Conservation (phyloP, 1,140 invertebrate genomes). For the Drosophila baimaii region DNA sequence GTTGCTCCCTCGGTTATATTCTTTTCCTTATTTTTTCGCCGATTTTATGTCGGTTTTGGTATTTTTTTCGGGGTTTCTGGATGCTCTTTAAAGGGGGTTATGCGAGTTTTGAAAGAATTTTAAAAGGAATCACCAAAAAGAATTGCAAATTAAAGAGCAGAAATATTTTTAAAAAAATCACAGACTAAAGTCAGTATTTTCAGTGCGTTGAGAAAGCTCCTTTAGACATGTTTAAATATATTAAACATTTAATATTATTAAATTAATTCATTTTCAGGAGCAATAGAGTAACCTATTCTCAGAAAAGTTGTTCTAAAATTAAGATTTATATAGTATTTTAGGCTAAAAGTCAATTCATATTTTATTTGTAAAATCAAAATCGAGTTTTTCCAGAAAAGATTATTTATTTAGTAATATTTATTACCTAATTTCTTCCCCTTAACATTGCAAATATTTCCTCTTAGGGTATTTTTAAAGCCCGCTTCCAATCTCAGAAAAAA, state of each 20-base stretch:
- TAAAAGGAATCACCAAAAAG: rapidly evolving
- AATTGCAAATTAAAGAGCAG: not conserved
- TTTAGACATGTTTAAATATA: no score
- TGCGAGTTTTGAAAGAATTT: not conserved
- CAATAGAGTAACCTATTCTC: not conserved
- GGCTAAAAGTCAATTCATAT: not conserved
- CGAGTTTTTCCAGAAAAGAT: no score
- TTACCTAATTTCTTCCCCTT: no score
- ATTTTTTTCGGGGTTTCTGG: slow-evolving; percentile 18
- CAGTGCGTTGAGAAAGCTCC: not conserved
- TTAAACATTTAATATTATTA: not conserved
- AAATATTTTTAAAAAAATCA: not conserved
- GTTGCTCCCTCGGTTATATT: slow-evolving; percentile 57
- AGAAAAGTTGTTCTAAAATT: not conserved
- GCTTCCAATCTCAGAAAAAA: not conserved
- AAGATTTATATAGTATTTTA: not conserved
- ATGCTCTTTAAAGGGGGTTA: slow-evolving; percentile 25
- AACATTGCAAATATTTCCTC: not conserved
- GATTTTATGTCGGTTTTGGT: slow-evolving; percentile 32
- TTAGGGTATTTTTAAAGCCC: slow-evolving; percentile 19
- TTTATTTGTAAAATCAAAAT: no score
- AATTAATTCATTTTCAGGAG: not conserved
- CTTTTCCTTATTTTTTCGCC: slow-evolving; percentile 63
- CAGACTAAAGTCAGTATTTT: no score
- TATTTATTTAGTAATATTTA: no score